Conservation (phyloP, 1,140 invertebrate genomes). For the Thereuonema tuberculata region DNA sequence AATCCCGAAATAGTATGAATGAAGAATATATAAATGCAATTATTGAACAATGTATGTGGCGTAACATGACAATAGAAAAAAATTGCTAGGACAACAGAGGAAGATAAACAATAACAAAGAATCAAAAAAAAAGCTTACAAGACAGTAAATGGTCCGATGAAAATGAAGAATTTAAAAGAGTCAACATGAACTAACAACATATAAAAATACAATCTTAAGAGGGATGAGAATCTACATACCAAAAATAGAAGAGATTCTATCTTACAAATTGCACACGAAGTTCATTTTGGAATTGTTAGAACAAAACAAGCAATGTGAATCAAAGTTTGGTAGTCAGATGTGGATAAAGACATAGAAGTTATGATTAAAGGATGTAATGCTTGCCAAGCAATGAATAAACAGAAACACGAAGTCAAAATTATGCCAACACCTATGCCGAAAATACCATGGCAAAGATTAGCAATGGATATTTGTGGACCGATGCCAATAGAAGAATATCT, state of each 20-base stretch:
- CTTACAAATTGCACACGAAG: constrained; percentile 22
- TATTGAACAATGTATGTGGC: no score
- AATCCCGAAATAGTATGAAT: no score
- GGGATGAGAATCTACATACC: not conserved
- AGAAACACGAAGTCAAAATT: not conserved
- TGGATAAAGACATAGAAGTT: constrained; percentile 25
- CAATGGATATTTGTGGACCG: constrained; percentile 8
- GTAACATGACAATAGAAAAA: no score
- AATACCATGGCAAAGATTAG: constrained; percentile 7
- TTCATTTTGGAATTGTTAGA: constrained; percentile 23
- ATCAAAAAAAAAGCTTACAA: no score
- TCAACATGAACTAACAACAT: not conserved
- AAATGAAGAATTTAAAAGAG: not conserved
- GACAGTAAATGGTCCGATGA: not conserved
- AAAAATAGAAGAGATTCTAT: not conserved
- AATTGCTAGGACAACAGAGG: no score
- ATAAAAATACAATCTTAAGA: not conserved
- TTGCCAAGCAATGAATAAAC: constrained; percentile 8
- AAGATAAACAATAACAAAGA: no score
- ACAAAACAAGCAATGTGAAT: constrained; percentile 25
- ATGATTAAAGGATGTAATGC: constrained; percentile 19
- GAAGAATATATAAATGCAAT: no score
- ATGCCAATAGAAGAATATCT: constrained; percentile 4
- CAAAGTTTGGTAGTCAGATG: constrained; percentile 30
- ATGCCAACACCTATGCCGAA: not conserved